phyloP scores from a whole-genome alignment of 2,797 vertebrate genomes.

The Muscicapa comitata region DNA sequence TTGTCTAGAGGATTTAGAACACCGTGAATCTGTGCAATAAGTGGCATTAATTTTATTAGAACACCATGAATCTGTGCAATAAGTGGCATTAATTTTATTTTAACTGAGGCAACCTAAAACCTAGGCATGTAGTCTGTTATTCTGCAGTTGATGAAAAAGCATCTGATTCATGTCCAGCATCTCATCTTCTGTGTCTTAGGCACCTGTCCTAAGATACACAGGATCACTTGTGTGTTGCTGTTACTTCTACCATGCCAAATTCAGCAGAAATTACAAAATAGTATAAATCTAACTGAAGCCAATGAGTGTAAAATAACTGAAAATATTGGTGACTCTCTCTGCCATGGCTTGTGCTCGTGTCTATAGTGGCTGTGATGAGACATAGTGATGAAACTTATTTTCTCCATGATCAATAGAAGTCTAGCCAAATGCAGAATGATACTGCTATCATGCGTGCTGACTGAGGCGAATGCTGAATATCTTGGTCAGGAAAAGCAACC shows the following conservation, averaged over 20 bases:
- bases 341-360: neutral
- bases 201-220: neutral
- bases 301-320: neutral
- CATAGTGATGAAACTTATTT: neutral
- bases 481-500: constrained; percentile 49
- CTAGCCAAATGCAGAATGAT: neutral
- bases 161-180: neutral
- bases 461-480: neutral
- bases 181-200: neutral
- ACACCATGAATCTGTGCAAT: too few species aligned
- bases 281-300: neutral
- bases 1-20: neutral
- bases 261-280: neutral
- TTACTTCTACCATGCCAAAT: neutral
- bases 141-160: neutral
- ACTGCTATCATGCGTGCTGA: neutral
- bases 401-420: neutral
- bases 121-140: neutral
- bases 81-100: neutral
- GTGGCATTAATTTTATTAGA: neutral
- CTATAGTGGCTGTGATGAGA: neutral
- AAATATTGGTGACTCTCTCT: neutral
- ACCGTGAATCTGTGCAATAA: neutral
- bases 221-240: neutral
- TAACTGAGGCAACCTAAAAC: neutral